phyloP scores from a whole-genome alignment of 2,797 vertebrate species.

The Pelochelys cantorii region DNA sequence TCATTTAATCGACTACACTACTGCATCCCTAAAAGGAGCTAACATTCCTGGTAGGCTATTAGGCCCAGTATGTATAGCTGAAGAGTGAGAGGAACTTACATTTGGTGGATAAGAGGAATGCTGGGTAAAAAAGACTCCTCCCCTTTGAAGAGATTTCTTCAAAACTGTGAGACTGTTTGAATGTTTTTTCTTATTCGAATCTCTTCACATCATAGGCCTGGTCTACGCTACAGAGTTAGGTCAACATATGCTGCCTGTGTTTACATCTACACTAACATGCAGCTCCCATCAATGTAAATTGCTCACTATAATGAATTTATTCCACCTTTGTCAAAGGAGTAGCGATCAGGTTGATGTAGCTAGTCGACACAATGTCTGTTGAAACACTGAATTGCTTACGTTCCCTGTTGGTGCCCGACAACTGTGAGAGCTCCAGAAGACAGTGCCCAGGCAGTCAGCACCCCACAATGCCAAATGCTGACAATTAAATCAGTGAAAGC shows the following conservation, averaged over 20 bases:
- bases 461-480: neutral
- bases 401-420: neutral
- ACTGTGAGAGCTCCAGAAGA: fast-evolving
- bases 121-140: neutral
- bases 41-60: neutral
- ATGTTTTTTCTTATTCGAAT: neutral
- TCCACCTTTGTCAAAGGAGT: neutral
- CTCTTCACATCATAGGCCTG: too few species aligned
- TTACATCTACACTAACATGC: neutral
- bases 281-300: neutral
- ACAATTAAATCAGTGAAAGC: neutral
- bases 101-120: neutral
- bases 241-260: too few species aligned
- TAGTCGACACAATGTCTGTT: neutral
- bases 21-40: too few species aligned
- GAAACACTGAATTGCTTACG: neutral
- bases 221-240: too few species aligned
- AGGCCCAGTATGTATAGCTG: neutral
- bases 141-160: neutral
- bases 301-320: neutral
- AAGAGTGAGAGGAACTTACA: neutral
- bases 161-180: neutral
- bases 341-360: neutral
- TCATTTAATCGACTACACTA: too few species aligned
- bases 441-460: too few species aligned